Evolutionary conservation across 2,113 vertebrate genomes (phyloP).

Genomic region (Penelope pileata): DNA sequence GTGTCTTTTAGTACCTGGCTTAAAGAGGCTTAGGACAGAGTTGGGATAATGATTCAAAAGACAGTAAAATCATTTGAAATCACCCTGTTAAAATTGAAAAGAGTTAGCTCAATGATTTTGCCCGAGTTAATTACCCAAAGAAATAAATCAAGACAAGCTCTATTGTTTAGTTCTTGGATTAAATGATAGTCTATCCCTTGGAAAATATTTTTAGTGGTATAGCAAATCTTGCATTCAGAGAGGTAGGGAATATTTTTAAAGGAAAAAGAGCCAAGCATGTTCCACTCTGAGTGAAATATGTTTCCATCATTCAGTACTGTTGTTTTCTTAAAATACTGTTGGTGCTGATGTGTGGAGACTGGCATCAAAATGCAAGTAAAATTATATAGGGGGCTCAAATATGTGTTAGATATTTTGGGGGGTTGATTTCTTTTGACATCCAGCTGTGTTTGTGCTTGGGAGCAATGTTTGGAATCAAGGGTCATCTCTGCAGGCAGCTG

Average conservation of each 20-base stretch:
- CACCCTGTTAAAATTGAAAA: neutral
- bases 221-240: neutral
- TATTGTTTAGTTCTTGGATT: constrained; percentile 17
- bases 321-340: constrained; percentile 52
- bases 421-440: constrained; percentile 45
- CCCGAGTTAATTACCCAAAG: neutral
- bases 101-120: neutral
- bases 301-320: constrained; percentile 6
- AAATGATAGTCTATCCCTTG: neutral
- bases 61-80: neutral
- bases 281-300: constrained; percentile 41
- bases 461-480: constrained; percentile 48
- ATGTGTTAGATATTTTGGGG: constrained; percentile 41
- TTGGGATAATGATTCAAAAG: neutral
- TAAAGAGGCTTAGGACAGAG: neutral
- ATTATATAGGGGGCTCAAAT: constrained; percentile 24
- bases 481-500: constrained; percentile 51
- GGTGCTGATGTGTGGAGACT: constrained; percentile 17
- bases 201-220: constrained; percentile 37
- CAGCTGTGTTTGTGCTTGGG: constrained; percentile 54
- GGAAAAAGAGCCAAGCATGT: neutral
- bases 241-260: constrained; percentile 12
- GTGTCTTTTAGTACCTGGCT: neutral
- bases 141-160: neutral
- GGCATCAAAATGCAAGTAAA: constrained; percentile 58